A percentile compares a stretch with the other conserved stretches of the same genome.
Conservation (phyloP, 2,888 invertebrate species). For the Lissocephala sabroskyi region DNA sequence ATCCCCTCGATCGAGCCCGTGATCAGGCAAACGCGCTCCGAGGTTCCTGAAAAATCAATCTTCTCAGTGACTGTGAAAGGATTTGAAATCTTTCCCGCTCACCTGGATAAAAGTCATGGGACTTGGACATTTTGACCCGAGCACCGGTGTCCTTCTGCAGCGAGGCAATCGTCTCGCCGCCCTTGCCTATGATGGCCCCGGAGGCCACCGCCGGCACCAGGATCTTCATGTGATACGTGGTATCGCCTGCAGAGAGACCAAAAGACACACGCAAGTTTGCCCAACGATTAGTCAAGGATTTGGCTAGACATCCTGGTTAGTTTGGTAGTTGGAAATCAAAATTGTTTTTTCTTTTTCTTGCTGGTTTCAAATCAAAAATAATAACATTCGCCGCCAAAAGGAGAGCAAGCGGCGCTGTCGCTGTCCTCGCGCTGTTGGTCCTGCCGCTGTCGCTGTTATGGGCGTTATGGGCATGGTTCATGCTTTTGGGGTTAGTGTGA, state of each 20-base stretch:
- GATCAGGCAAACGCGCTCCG: conserved; percentile 94
- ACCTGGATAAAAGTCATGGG: conserved; percentile 99
- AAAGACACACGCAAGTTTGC: too few species aligned
- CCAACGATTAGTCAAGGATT: conserved; percentile 24
- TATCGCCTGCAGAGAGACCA: conserved; percentile 88
- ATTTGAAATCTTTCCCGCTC: conserved; percentile 52
- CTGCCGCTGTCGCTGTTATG: background rate
- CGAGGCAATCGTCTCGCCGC: conserved; percentile 98
- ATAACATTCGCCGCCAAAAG: conserved; percentile 54
- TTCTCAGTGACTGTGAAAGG: background rate
- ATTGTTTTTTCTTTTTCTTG: too few species aligned
- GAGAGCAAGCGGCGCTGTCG: background rate
- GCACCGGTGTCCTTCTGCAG: conserved; percentile 98
- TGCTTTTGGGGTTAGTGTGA: background rate
- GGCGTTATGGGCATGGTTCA: conserved; percentile 1
- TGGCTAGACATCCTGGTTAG: too few species aligned
- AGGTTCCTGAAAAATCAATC: conserved; percentile 79
- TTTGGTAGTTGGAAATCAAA: too few species aligned
- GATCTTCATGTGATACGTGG: conserved; percentile 95
- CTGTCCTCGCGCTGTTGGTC: conserved; percentile 9
- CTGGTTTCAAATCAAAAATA: conserved; percentile 65
- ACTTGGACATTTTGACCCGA: conserved; percentile 99
- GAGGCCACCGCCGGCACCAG: conserved; percentile 97
- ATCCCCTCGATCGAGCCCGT: conserved; percentile 93
- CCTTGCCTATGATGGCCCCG: conserved; percentile 99